A percentile compares a stretch with the other conserved stretches of the same genome.
Conservation (phyloP, 2,888 invertebrate genomes). For the Bedellia somnulentella region DNA sequence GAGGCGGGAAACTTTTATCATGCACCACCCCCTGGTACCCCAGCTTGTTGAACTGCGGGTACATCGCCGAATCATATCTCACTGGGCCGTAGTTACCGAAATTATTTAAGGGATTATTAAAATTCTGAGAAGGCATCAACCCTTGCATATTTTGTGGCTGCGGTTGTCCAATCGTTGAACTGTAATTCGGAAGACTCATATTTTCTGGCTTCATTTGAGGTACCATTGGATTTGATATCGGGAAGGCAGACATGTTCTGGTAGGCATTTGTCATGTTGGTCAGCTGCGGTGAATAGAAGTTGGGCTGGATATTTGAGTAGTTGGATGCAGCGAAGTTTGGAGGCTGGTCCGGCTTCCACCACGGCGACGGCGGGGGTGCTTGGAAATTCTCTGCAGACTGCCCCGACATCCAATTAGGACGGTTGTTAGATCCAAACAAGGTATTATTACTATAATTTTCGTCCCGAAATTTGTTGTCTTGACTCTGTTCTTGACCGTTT, state of each 20-base stretch:
- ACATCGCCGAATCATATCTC: conserved; percentile 41
- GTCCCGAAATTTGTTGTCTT: conserved; percentile 41
- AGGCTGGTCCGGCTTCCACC: conserved; percentile 37
- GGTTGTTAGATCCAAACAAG: conserved; percentile 8
- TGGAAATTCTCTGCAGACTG: conserved; percentile 15
- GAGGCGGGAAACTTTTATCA: too few species aligned
- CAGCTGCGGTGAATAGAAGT: conserved; percentile 25
- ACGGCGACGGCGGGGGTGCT: conserved; percentile 22
- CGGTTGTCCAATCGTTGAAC: background rate
- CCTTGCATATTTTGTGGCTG: too few species aligned
- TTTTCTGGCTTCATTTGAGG: conserved; percentile 20
- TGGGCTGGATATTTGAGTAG: conserved; percentile 23
- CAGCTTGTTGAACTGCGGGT: conserved; percentile 37
- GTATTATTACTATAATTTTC: conserved; percentile 19
- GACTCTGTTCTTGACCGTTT: conserved; percentile 21
- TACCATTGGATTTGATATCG: conserved; percentile 14
- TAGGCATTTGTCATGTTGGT: conserved; percentile 18
- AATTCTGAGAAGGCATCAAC: conserved; percentile 26
- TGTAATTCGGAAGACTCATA: conserved; percentile 18
- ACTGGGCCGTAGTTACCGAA: conserved; percentile 28
- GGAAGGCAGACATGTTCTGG: conserved; percentile 21
- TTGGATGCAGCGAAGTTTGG: conserved; percentile 7
- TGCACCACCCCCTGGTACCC: conserved; percentile 26
- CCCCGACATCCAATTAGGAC: conserved; percentile 18
- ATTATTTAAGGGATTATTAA: conserved; percentile 32